Evolutionary conservation across 2,113 vertebrate species (phyloP).

Genomic region (Lasiurus cinereus): DNA sequence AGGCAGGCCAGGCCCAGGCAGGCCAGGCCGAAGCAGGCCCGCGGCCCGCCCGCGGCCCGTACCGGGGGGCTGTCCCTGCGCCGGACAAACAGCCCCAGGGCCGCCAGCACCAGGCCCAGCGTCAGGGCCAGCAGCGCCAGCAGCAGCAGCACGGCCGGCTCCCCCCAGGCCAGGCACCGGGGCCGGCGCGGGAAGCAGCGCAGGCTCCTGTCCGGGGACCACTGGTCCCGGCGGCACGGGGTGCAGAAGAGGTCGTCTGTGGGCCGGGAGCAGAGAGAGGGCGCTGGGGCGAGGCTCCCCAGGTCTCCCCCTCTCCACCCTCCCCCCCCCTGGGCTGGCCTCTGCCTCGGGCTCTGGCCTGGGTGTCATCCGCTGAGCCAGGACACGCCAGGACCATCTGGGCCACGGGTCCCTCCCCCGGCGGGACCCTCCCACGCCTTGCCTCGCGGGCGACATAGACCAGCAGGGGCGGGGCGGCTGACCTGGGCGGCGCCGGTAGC

Average conservation of each 20-base stretch:
- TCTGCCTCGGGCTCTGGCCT: too few relatives aligned
- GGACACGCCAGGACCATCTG: rapidly evolving
- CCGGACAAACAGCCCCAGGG: conserved; percentile 85
- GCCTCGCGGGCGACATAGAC: not conserved
- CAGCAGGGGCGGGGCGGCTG: not conserved
- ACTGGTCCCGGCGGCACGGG: conserved; percentile 85
- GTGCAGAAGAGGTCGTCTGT: conserved; percentile 90
- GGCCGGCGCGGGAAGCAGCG: conserved; percentile 86
- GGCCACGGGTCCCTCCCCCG: rapidly evolving
- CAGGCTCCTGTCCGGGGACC: conserved; percentile 87
- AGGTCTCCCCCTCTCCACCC: too few relatives aligned
- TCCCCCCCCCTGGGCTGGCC: not conserved
- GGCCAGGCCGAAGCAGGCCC: conserved; percentile 85
- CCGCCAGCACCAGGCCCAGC: conserved; percentile 67
- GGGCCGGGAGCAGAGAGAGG: not conserved
- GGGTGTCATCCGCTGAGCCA: not conserved
- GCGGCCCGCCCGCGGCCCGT: conserved; percentile 85
- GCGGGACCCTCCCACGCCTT: rapidly evolving
- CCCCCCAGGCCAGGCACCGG: conserved; percentile 87
- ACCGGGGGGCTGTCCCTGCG: conserved; percentile 86
- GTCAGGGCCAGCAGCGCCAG: conserved; percentile 66
- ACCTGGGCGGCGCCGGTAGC: conserved; percentile 83
- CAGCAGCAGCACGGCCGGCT: conserved; percentile 80
- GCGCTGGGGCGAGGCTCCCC: not conserved
- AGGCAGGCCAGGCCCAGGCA: conserved; percentile 86